Percentiles rank a stretch among this genome's conserved stretches.
Evolutionary conservation across 2,888 invertebrate genomes (phyloP).

Genomic region (Tachina lurida): DNA sequence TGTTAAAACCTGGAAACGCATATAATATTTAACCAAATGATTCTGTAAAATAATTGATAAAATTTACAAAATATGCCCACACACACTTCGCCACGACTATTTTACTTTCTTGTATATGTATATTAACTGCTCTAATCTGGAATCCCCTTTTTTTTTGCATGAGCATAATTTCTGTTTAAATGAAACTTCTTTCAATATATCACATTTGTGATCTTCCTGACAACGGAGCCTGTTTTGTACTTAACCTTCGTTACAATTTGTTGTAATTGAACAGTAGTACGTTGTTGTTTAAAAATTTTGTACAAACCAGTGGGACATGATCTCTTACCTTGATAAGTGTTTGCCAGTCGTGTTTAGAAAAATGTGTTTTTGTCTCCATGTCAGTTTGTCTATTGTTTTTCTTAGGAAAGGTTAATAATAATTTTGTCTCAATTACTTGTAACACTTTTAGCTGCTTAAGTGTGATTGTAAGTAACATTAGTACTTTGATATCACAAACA

Average conservation of each 20-base stretch:
- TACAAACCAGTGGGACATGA: conserved; percentile 51
- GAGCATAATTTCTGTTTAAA: not conserved
- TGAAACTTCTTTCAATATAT: not conserved
- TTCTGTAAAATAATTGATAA: conserved; percentile 26
- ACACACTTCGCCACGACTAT: not conserved
- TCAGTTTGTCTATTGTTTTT: conserved; percentile 34
- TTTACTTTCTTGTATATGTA: not conserved
- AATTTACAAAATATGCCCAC: conserved; percentile 12
- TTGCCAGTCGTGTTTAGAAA: not conserved
- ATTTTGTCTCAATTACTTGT: conserved; percentile 23
- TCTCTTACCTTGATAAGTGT: conserved; percentile 34
- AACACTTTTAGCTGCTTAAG: conserved; percentile 25
- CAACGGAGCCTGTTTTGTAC: not conserved
- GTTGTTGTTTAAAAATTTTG: conserved; percentile 8
- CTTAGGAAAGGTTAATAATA: conserved; percentile 38
- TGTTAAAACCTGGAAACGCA: not conserved
- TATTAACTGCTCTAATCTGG: conserved; percentile 22
- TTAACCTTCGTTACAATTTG: conserved; percentile 3
- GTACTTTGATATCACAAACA: not conserved
- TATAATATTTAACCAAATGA: not conserved
- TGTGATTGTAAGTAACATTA: conserved; percentile 39
- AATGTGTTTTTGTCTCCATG: conserved; percentile 34
- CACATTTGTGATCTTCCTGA: not conserved
- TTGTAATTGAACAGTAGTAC: conserved; percentile 25
- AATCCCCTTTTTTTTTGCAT: conserved; percentile 37